Percentiles rank a stretch among this genome's conserved stretches.
phyloP scores from a whole-genome alignment of 2,113 vertebrate genomes.

The Tychaedon coryphoeus region DNA sequence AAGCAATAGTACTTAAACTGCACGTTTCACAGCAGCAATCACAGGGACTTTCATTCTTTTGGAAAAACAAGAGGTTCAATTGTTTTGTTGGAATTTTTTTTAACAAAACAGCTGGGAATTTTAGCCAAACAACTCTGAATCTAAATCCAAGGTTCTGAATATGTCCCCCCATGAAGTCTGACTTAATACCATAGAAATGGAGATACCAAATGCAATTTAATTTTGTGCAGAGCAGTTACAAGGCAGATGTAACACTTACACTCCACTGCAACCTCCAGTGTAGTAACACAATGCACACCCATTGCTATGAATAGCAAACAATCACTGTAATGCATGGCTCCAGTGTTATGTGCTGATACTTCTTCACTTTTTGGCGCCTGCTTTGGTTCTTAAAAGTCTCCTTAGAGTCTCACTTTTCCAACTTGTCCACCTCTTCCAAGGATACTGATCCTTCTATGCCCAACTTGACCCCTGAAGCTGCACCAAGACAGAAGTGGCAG shows the following conservation, averaged over 20 bases:
- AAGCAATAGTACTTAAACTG: slow-evolving; percentile 19
- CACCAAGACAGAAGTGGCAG: neutral
- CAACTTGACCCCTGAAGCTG: neutral
- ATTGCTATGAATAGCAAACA: neutral
- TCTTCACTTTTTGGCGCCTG: neutral
- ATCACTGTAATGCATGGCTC: neutral
- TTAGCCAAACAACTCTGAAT: neutral
- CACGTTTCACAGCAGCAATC: neutral
- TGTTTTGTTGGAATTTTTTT: neutral
- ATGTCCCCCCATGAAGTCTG: neutral
- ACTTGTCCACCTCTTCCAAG: neutral
- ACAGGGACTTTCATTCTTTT: neutral
- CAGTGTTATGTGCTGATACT: neutral
- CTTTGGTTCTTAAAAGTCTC: neutral
- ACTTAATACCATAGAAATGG: neutral
- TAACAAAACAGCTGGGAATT: neutral
- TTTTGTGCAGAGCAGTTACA: neutral
- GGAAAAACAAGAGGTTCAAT: neutral
- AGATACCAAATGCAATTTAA: neutral
- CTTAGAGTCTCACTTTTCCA: neutral
- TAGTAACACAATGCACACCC: neutral
- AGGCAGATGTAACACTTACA: neutral
- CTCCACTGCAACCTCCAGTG: neutral
- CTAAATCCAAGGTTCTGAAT: slow-evolving; percentile 44
- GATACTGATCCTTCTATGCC: neutral